phyloP scores from a whole-genome alignment of 2,113 vertebrate genomes.

The Vimba vimba region DNA sequence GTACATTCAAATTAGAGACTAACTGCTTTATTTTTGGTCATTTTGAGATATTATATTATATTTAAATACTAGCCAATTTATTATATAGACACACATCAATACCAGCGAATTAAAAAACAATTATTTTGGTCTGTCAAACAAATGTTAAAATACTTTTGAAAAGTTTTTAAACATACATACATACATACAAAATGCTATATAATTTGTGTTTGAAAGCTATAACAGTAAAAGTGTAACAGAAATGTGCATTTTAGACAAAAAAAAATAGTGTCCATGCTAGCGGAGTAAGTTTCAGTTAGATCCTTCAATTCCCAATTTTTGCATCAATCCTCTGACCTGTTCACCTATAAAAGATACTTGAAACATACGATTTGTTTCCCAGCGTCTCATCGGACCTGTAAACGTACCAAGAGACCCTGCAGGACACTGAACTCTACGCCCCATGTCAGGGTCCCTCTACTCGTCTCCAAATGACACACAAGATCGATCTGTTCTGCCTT shows the following conservation, averaged over 20 bases:
- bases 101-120: too few species aligned
- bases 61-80: too few species aligned
- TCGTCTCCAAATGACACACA: slow-evolving; percentile 21
- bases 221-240: background rate
- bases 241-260: background rate
- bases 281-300: background rate
- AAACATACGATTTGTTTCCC: slow-evolving; percentile 23
- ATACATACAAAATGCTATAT: too few species aligned
- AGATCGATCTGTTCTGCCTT: background rate
- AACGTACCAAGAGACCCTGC: slow-evolving; percentile 17
- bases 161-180: too few species aligned
- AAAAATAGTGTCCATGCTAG: background rate
- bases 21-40: background rate
- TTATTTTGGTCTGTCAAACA: too few species aligned
- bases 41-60: too few species aligned
- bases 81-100: too few species aligned
- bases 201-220: background rate
- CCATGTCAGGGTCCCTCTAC: slow-evolving; percentile 25
- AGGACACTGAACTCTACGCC: slow-evolving; percentile 15
- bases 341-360: background rate
- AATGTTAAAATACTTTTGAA: too few species aligned
- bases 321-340: slow-evolving; percentile 13
- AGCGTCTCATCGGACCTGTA: background rate
- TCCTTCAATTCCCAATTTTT: background rate
- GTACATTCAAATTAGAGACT: background rate